These are phyloP conservation scores for Nymphicus hollandicus DNA, from an alignment of 2,113 vertebrate species.

Conservation along the genomic window DNA sequence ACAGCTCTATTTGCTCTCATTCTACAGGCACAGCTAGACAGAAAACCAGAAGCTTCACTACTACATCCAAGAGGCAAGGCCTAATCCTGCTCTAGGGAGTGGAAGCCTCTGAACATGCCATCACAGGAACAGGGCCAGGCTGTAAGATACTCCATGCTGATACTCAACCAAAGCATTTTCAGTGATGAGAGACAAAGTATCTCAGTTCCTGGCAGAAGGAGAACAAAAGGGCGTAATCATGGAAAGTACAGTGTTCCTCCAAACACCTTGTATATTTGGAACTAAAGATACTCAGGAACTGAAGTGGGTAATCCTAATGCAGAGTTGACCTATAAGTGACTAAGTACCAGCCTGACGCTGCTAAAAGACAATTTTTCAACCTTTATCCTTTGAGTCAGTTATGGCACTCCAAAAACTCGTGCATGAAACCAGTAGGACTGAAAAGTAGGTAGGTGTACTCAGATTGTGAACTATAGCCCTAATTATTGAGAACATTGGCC, in stretches of 20 bases:
- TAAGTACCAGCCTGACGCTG: neutral
- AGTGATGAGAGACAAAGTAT: neutral
- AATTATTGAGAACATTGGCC: neutral
- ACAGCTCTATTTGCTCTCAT: neutral
- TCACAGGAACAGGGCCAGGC: neutral
- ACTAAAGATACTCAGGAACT: neutral
- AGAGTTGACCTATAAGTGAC: neutral
- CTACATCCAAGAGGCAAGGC: neutral
- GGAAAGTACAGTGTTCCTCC: rapidly evolving
- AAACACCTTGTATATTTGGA: rapidly evolving
- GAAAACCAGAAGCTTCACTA: rapidly evolving
- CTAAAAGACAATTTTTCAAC: neutral
- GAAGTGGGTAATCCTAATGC: neutral
- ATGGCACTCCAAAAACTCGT: neutral
- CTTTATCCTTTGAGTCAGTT: neutral
- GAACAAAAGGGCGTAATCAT: neutral
- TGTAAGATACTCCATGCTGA: neutral
- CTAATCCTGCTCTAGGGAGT: neutral
- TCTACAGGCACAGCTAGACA: neutral
- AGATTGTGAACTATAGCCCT: neutral
- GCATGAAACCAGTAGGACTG: neutral
- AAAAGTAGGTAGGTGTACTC: neutral
- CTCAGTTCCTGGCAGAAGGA: neutral
- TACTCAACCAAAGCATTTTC: neutral
- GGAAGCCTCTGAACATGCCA: neutral